phyloP scores from a whole-genome alignment of 1,140 invertebrate species.

The Eriocheir sinensis region DNA sequence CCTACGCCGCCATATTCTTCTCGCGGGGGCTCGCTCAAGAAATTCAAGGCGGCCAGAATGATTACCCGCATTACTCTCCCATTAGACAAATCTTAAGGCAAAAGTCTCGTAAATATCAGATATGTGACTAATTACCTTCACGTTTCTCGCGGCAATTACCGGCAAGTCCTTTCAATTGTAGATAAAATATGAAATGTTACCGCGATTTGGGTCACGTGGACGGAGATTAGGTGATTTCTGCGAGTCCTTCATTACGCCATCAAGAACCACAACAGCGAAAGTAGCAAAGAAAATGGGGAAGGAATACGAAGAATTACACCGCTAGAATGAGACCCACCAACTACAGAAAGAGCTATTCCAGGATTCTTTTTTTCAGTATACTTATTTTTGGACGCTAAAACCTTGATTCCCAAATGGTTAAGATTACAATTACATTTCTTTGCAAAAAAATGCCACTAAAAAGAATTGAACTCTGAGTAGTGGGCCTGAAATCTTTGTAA shows the following conservation, averaged over 20 bases:
- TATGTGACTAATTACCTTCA: neutral
- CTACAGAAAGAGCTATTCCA: neutral
- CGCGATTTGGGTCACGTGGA: neutral
- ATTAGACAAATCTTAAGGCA: neutral
- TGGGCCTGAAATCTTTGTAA: too few species aligned
- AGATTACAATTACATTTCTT: too few species aligned
- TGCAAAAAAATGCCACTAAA: too few species aligned
- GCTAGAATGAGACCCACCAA: too few species aligned
- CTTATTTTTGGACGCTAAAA: too few species aligned
- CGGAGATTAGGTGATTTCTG: neutral
- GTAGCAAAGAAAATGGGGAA: neutral
- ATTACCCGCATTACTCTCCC: neutral
- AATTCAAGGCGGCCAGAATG: neutral
- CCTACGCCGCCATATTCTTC: neutral
- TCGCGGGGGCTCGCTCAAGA: neutral
- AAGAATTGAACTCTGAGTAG: too few species aligned
- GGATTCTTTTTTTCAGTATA: too few species aligned
- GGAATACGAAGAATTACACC: neutral
- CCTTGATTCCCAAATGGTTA: too few species aligned
- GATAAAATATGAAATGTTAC: neutral
- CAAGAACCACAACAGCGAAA: neutral
- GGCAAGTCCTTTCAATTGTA: neutral
- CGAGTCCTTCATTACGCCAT: neutral
- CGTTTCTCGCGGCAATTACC: neutral
- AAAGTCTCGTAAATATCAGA: neutral